Evolutionary conservation across 2,888 invertebrate genomes (phyloP), one percentile per base, ranked within the genome.

Genomic region (Fragum sueziense): DNA sequence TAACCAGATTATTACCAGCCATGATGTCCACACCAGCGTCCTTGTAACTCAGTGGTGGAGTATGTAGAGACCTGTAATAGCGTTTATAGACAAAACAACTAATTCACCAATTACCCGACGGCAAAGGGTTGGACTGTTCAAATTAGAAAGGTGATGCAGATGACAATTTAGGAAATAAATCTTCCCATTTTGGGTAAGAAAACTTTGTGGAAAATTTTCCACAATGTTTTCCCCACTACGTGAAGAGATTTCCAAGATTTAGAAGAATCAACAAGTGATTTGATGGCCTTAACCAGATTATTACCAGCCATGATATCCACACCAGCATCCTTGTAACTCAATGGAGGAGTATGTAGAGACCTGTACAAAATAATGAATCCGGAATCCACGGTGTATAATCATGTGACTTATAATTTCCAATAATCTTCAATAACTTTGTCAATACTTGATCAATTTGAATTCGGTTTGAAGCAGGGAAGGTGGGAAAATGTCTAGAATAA

Each of bases 291-390:
- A 0, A 99, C 97, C 3, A 99, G 94, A 37, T 95, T 95, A 88
- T 99, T 97, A 0, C 98, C 99, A 0, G 97, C 97, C 86, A 95
- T 96, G 85, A 99, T 99, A 92, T 98, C 97, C 1, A 99, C 99
- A 0, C 99, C 99, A 89, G 94, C 91, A 52, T 91, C 96, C 95
- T 97, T 96, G 94, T 99, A 99, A 0, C 97, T 97, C 41, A 93
- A 75, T 11, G 84, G 84, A 25, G 84, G 84, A 20, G 84, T 82
- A 37, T 84, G 81, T 25, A 84, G 59, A 1, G 79, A 82, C 33
- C 84, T 84, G 72, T 20, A 75, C 51, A 52, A 37, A 33, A 54
- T 37, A 37, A 9, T 37, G 37, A 37, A n/a, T n/a, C n/a, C n/a
- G n/a, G n/a, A n/a, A n/a, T n/a, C n/a, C n/a, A n/a, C n/a, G n/a